These are phyloP conservation scores for Acanthosepion esculentum DNA, from an alignment of 2,888 invertebrate species.

Conservation along the genomic window DNA sequence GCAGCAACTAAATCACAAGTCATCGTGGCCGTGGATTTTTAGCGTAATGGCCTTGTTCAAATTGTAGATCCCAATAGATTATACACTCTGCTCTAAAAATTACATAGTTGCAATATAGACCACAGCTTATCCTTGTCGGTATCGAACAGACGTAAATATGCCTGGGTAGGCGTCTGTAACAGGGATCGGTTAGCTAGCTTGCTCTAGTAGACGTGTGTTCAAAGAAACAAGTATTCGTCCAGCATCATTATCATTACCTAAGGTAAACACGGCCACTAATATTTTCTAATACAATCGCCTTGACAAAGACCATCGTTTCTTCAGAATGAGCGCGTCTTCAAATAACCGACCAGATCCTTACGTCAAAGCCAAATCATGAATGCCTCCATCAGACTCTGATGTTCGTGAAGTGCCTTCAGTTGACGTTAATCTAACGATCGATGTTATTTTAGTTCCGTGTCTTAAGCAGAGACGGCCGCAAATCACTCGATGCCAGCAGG, in stretches of 20 bases:
- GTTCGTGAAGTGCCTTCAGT: not conserved
- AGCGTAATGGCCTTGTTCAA: too few relatives aligned
- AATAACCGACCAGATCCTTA: not conserved
- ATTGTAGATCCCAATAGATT: too few relatives aligned
- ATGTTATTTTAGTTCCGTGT: not conserved
- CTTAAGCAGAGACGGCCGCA: not conserved
- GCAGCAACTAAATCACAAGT: too few relatives aligned
- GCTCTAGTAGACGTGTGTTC: too few relatives aligned
- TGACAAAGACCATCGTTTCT: not conserved
- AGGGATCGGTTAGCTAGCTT: too few relatives aligned
- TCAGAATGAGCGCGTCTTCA: not conserved
- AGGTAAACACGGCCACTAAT: not conserved
- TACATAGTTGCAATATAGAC: too few relatives aligned
- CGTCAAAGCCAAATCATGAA: not conserved
- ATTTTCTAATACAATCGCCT: not conserved
- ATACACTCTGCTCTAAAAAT: too few relatives aligned
- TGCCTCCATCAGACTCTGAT: not conserved
- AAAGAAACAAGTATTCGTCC: too few relatives aligned
- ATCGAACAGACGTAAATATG: too few relatives aligned
- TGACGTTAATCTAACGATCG: conserved; percentile 8
- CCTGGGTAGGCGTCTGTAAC: too few relatives aligned
- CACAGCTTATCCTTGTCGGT: too few relatives aligned
- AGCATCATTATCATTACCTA: not conserved
- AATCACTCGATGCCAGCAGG: not conserved
- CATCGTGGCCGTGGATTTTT: too few relatives aligned